Percentiles rank a stretch among this genome's conserved stretches.
Conservation (phyloP, 2,797 vertebrate genomes). For the Diceros bicornis region DNA sequence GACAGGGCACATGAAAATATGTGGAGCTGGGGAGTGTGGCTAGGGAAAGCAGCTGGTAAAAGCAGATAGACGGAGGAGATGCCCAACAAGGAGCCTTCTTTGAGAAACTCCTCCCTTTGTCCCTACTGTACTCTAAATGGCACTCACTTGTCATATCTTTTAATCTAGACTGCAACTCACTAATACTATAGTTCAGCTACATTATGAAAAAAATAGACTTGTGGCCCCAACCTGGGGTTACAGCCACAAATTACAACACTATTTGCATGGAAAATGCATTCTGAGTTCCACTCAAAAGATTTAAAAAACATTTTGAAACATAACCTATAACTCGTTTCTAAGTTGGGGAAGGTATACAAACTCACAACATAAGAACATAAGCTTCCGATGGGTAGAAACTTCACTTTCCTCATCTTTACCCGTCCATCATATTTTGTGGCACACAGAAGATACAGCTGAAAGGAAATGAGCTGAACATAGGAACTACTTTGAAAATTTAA, state of each 20-base stretch:
- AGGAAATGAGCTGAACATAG: constrained; percentile 20
- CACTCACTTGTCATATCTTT: background rate
- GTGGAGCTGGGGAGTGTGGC: background rate
- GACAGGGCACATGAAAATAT: background rate
- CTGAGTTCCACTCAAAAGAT: constrained; percentile 6
- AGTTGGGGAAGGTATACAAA: background rate
- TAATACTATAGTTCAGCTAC: background rate
- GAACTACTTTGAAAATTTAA: constrained; percentile 19
- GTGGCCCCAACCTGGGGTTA: background rate
- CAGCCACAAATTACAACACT: constrained; percentile 8
- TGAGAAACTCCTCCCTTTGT: background rate
- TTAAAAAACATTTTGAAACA: background rate
- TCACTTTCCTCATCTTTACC: background rate
- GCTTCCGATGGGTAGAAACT: background rate
- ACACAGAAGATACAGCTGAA: background rate
- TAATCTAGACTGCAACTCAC: background rate
- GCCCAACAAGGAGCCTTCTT: background rate
- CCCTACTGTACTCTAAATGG: background rate
- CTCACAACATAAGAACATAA: background rate
- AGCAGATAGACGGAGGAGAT: background rate
- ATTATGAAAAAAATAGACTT: constrained; percentile 3
- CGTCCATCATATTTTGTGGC: background rate
- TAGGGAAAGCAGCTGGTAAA: background rate
- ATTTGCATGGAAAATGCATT: background rate
- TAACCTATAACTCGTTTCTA: background rate